phyloP scores from a whole-genome alignment of 2,113 vertebrate genomes.

The Turnix velox region DNA sequence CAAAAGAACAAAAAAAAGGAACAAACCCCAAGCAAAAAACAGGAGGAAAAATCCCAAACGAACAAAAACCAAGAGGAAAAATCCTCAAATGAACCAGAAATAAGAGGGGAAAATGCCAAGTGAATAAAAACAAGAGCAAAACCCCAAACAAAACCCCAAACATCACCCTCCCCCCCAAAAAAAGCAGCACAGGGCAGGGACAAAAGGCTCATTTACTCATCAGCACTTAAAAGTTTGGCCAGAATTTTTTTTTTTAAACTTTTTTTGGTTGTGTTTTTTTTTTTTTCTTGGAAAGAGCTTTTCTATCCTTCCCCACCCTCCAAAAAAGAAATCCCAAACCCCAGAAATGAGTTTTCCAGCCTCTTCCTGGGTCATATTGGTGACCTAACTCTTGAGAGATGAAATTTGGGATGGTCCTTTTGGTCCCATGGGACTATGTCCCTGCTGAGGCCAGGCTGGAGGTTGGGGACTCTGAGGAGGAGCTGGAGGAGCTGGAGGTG shows the following conservation, averaged over 20 bases:
- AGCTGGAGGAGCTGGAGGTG: background rate
- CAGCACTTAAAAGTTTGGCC: slow-evolving; percentile 11
- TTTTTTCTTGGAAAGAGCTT: background rate
- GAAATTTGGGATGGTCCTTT: background rate
- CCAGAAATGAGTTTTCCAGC: background rate
- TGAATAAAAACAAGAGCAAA: background rate
- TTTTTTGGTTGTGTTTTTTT: background rate
- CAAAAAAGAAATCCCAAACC: background rate
- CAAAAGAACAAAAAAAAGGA: no score
- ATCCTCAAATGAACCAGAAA: no score
- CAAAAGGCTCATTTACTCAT: slow-evolving; percentile 51
- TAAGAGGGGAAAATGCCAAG: no score
- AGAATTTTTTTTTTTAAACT: background rate
- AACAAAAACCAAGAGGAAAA: no score
- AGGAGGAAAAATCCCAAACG: background rate
- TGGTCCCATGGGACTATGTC: slow-evolving; percentile 26
- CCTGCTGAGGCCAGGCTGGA: slow-evolving; percentile 49
- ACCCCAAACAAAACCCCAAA: background rate
- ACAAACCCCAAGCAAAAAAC: background rate
- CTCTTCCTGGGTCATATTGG: background rate
- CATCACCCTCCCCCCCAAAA: background rate
- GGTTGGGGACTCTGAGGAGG: slow-evolving; percentile 32
- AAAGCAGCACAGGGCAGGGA: slow-evolving; percentile 45
- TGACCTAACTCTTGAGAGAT: background rate
- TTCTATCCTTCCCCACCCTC: background rate